Evolutionary conservation across 1,140 invertebrate species (phyloP).

Genomic region (Chionoecetes opilio): DNA sequence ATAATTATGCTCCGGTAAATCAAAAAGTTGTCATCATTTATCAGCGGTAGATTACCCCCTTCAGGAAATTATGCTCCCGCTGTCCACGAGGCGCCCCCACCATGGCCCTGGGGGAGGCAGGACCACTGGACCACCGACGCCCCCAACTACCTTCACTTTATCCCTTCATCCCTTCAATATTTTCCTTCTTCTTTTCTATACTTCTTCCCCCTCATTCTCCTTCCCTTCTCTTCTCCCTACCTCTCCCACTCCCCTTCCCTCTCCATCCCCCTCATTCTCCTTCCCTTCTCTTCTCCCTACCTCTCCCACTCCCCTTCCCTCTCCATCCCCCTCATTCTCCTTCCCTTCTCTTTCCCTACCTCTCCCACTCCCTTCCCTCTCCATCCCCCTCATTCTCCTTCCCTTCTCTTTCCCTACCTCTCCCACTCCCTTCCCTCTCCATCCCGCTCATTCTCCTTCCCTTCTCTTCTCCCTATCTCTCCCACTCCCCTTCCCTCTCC

Average conservation of each 20-base stretch:
- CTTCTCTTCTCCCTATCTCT: neutral
- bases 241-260: neutral
- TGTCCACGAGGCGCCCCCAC: neutral
- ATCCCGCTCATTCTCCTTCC: neutral
- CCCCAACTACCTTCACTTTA: neutral
- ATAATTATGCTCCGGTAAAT: conserved; percentile 30
- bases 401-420: neutral
- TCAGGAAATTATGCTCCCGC: neutral
- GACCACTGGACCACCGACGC: neutral
- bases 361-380: neutral
- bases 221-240: neutral
- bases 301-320: neutral
- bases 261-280: neutral
- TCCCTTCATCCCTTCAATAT: neutral
- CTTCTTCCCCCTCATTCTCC: neutral
- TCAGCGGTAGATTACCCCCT: neutral
- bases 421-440: neutral
- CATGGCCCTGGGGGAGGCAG: neutral
- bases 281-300: neutral
- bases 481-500: neutral
- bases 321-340: neutral
- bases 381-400: neutral
- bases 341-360: neutral
- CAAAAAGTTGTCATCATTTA: conserved; percentile 20
- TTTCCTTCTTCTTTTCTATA: too few relatives aligned